Percentiles rank a stretch among this genome's conserved stretches.
Conservation (phyloP, 1,140 invertebrate species). For the Panulirus ornatus region DNA sequence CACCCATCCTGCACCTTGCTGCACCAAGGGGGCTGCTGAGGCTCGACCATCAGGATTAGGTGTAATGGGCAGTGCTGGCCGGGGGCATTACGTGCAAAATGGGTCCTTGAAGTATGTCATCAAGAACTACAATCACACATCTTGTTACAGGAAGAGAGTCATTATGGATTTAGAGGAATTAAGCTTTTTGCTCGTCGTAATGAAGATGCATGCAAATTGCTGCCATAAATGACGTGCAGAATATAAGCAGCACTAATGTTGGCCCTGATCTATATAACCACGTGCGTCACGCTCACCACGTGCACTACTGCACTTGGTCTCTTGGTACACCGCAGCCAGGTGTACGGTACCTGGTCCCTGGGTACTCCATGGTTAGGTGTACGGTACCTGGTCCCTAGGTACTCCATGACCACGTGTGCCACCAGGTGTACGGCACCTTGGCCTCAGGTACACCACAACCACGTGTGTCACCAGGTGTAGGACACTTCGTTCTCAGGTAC, state of each 20-base stretch:
- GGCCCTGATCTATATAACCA: neutral
- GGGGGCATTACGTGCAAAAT: neutral
- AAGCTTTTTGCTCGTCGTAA: constrained; percentile 1
- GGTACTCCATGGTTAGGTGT: too few species aligned
- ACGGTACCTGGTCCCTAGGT: too few species aligned
- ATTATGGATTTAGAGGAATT: constrained; percentile 11
- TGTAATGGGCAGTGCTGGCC: neutral
- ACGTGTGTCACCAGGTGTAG: too few species aligned
- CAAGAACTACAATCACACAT: constrained; percentile 12
- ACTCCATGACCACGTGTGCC: too few species aligned
- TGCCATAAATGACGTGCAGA: constrained; percentile 10
- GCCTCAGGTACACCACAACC: too few species aligned
- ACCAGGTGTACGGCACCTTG: too few species aligned
- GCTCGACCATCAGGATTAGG: neutral
- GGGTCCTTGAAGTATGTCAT: neutral
- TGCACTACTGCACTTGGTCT: too few species aligned
- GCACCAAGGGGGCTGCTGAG: too few species aligned
- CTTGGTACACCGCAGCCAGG: too few species aligned
- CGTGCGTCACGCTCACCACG: neutral
- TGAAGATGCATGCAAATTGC: constrained; percentile 8
- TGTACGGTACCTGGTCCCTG: too few species aligned
- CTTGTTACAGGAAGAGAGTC: constrained; percentile 18
- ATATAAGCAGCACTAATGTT: neutral
- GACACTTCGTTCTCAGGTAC: too few species aligned
- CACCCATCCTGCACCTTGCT: too few species aligned